Conservation (phyloP, 2,888 invertebrate genomes). For the Prosapia bicincta region DNA sequence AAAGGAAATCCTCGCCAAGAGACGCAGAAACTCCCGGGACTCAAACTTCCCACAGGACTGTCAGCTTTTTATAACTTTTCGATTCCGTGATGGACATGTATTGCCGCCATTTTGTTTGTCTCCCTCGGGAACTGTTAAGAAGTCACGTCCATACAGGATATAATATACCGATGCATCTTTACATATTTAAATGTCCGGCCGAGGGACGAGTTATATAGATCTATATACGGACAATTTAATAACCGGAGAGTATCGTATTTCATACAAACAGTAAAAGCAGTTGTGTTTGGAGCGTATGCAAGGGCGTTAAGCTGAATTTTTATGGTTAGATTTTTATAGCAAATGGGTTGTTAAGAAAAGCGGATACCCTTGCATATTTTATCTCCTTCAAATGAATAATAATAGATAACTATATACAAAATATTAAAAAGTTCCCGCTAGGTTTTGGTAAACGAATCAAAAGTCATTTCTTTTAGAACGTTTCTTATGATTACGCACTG, state of each 20-base stretch:
- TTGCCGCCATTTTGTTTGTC: slow-evolving; percentile 1
- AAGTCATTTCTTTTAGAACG: no score
- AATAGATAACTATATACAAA: no score
- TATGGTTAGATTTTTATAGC: background rate
- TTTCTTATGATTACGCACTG: no score
- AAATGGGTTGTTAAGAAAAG: no score
- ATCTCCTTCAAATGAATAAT: no score
- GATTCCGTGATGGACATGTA: background rate
- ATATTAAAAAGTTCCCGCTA: no score
- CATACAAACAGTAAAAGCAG: background rate
- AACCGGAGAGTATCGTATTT: background rate
- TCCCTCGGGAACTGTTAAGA: background rate
- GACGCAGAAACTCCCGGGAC: background rate
- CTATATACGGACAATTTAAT: background rate
- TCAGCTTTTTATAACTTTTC: slow-evolving; percentile 2
- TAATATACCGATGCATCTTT: background rate
- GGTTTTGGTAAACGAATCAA: no score
- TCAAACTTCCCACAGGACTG: background rate
- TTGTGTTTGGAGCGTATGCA: background rate
- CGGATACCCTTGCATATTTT: no score
- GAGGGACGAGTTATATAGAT: background rate
- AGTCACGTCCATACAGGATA: background rate
- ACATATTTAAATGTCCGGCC: background rate
- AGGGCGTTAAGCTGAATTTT: background rate
- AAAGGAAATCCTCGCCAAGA: background rate